Evolutionary conservation across 1,140 invertebrate species (phyloP).

Genomic region (Drosophila trapezifrons): DNA sequence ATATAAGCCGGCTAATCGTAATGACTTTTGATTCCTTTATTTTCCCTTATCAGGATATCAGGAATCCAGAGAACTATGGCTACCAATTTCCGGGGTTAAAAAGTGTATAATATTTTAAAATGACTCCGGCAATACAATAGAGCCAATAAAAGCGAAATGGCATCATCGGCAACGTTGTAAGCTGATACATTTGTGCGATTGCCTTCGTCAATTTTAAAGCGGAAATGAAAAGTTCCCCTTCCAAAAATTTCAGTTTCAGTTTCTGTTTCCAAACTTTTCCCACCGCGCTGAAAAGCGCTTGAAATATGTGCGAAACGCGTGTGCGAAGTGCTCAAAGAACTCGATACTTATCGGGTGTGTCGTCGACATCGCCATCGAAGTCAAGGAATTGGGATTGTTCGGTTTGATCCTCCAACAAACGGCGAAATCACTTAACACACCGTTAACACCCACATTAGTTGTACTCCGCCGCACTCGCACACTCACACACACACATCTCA

Average conservation of each 20-base stretch:
- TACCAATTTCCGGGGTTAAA: slow-evolving; percentile 27
- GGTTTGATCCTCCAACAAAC: slow-evolving; percentile 74
- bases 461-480: slow-evolving; percentile 65
- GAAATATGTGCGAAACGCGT: slow-evolving; percentile 81
- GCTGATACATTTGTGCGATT: slow-evolving; percentile 36
- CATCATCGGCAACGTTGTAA: slow-evolving; percentile 28
- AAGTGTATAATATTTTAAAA: slow-evolving; percentile 14
- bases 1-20: slow-evolving; percentile 10
- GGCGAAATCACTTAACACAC: slow-evolving; percentile 80
- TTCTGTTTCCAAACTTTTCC: slow-evolving; percentile 17
- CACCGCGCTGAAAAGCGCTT: slow-evolving; percentile 34
- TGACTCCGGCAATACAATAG: not conserved
- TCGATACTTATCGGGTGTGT: slow-evolving; percentile 71
- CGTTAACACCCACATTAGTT: slow-evolving; percentile 83
- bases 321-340: slow-evolving; percentile 45
- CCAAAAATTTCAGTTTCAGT: not conserved
- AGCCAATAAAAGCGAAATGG: slow-evolving; percentile 21
- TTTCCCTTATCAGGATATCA: slow-evolving; percentile 8
- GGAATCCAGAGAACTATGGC: slow-evolving; percentile 7
- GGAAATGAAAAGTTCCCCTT: slow-evolving; percentile 64
- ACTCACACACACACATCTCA: not conserved
- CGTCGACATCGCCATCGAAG: slow-evolving; percentile 14
- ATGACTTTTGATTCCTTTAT: slow-evolving; percentile 21
- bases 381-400: slow-evolving; percentile 40
- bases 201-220: slow-evolving; percentile 61